Conservation (phyloP, 37 sponge, comb jelly and placozoan species). For the Bolinopsis microptera region DNA sequence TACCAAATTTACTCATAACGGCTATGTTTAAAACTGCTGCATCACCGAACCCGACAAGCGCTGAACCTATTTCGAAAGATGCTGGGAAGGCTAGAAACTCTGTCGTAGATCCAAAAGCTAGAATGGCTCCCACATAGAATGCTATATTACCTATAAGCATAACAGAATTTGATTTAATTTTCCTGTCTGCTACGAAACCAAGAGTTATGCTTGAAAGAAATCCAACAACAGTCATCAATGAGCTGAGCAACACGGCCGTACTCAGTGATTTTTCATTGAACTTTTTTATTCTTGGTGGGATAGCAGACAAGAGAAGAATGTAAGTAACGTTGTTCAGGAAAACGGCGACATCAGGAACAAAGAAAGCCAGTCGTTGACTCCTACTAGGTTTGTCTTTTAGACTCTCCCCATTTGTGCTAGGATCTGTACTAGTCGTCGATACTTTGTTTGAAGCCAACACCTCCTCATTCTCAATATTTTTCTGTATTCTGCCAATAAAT, state of each 20-base stretch:
- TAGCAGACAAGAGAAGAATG: not conserved
- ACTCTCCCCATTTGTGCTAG: not conserved
- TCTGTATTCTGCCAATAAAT: not conserved
- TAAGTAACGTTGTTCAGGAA: not conserved
- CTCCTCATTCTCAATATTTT: not conserved
- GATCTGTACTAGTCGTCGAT: not conserved
- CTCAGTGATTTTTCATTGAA: not conserved
- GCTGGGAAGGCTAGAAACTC: not conserved
- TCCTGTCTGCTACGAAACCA: not conserved
- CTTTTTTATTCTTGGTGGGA: conserved; percentile 3
- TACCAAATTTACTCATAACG: not conserved
- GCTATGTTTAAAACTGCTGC: not conserved
- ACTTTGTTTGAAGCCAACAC: not conserved
- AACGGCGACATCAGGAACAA: not conserved
- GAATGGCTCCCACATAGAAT: not conserved
- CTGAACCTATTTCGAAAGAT: not conserved
- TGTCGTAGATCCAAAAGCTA: not conserved
- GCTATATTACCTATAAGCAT: not conserved
- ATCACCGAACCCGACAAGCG: not conserved
- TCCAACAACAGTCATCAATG: not conserved
- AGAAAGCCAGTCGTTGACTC: not conserved
- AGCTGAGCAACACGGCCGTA: not conserved
- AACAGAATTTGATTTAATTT: not conserved
- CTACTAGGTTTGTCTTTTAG: not conserved
- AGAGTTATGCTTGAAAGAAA: not conserved